A percentile compares a stretch with the other conserved stretches of the same genome.
phyloP scores from a whole-genome alignment of 2,797 vertebrate genomes.

The Esox lucius region DNA sequence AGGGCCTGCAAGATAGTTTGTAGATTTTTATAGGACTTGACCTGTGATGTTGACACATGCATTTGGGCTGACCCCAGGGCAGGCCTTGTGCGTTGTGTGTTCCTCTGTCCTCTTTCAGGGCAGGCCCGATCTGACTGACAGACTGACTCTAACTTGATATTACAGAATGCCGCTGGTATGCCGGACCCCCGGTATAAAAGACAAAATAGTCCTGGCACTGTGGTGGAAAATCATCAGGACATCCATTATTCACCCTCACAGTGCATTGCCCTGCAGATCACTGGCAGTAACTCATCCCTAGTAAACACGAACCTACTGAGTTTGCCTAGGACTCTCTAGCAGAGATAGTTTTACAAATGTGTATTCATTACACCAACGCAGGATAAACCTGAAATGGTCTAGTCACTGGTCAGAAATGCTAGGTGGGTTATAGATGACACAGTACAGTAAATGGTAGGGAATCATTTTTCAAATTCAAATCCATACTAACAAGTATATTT shows the following conservation, averaged over 20 bases:
- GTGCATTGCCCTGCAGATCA: not conserved
- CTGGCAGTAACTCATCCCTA: not conserved
- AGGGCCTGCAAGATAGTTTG: constrained; percentile 19
- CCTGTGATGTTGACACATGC: constrained; percentile 10
- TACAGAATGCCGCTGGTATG: constrained; percentile 19
- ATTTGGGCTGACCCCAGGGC: not conserved
- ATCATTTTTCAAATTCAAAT: not conserved
- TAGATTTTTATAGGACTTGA: constrained; percentile 13
- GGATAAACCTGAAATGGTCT: not conserved
- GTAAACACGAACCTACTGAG: not conserved
- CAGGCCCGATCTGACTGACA: constrained; percentile 1
- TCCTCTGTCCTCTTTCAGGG: constrained; percentile 5
- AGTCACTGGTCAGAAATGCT: no score
- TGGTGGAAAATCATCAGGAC: not conserved
- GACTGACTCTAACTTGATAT: constrained; percentile 24
- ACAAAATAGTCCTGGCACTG: not conserved
- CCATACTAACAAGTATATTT: no score
- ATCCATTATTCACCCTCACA: constrained; percentile 10
- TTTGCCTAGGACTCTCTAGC: not conserved
- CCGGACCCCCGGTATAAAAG: constrained; percentile 4
- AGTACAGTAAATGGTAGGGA: not conserved
- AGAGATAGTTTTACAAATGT: not conserved
- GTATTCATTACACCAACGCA: not conserved
- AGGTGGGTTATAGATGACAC: not conserved
- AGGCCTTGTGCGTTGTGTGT: not conserved